These are phyloP conservation scores for Calonectris borealis DNA, from an alignment of 2,113 vertebrate species.

Conservation along the genomic window DNA sequence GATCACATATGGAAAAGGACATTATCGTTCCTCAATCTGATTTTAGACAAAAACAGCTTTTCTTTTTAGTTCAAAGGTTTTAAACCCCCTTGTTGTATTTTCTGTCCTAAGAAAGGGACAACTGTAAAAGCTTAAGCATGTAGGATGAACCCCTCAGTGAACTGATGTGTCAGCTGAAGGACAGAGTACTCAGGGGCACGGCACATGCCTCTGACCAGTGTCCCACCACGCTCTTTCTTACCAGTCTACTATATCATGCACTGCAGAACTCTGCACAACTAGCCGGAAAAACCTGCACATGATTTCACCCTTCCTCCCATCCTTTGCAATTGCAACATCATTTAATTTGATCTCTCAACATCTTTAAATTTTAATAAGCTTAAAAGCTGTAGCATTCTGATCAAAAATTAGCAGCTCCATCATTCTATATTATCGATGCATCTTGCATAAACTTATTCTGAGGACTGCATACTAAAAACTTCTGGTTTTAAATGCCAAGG, in stretches of 20 bases:
- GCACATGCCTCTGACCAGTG: neutral
- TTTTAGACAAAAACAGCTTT: neutral
- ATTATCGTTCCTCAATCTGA: neutral
- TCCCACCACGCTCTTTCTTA: neutral
- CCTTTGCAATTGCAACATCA: neutral
- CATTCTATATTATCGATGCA: neutral
- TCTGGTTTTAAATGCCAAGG: neutral
- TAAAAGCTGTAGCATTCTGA: slow-evolving; percentile 11
- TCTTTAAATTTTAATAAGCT: slow-evolving; percentile 53
- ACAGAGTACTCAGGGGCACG: slow-evolving; percentile 78
- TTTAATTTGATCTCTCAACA: slow-evolving; percentile 68
- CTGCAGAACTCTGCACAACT: slow-evolving; percentile 69
- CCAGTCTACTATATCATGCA: slow-evolving; percentile 51
- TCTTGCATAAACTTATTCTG: neutral
- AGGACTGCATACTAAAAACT: neutral
- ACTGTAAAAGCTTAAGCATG: slow-evolving; percentile 26
- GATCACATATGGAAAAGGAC: neutral
- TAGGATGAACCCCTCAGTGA: slow-evolving; percentile 66
- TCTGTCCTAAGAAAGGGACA: slow-evolving; percentile 2
- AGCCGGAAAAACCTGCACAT: slow-evolving; percentile 1
- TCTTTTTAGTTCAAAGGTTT: neutral
- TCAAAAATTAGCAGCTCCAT: slow-evolving; percentile 11
- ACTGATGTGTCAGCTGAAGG: slow-evolving; percentile 77
- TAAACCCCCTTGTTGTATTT: neutral
- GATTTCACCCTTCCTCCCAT: neutral